These are phyloP conservation scores for Alfaro cultratus DNA, from an alignment of 2,797 vertebrate species.

Conservation along the genomic window DNA sequence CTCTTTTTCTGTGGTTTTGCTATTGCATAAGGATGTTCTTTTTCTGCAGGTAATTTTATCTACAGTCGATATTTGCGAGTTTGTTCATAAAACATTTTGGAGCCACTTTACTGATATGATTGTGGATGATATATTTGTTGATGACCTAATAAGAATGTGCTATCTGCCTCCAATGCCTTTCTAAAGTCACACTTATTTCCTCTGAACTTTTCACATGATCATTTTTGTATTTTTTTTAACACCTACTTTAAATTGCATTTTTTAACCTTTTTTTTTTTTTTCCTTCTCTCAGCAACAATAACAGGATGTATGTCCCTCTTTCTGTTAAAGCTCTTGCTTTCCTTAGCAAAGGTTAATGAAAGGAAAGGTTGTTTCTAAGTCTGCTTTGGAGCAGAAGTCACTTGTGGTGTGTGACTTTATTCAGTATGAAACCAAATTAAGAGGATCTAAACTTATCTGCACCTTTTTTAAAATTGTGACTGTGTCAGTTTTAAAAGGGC, in stretches of 20 bases:
- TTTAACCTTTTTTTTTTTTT: not conserved
- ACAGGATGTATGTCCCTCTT: not conserved
- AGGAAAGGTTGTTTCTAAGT: not conserved
- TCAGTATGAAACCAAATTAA: not conserved
- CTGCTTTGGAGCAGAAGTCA: not conserved
- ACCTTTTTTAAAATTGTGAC: not conserved
- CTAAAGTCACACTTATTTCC: not conserved
- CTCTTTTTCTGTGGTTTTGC: not conserved
- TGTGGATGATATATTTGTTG: not conserved
- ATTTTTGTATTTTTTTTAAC: not conserved
- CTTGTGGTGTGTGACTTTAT: not conserved
- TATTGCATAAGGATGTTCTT: not conserved
- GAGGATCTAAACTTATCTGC: not conserved
- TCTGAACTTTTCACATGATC: not conserved
- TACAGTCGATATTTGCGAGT: not conserved
- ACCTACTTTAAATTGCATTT: not conserved
- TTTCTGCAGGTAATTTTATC: not conserved
- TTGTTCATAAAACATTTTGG: not conserved
- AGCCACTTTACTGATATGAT: not conserved
- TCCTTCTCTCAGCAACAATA: not conserved
- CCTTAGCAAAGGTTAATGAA: not conserved
- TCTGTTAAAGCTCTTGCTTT: not conserved
- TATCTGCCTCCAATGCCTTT: not conserved
- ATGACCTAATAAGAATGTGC: not conserved
- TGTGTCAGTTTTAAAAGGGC: not conserved